Conservation (phyloP, 2,888 invertebrate species). For the Digitonthophagus gazella region DNA sequence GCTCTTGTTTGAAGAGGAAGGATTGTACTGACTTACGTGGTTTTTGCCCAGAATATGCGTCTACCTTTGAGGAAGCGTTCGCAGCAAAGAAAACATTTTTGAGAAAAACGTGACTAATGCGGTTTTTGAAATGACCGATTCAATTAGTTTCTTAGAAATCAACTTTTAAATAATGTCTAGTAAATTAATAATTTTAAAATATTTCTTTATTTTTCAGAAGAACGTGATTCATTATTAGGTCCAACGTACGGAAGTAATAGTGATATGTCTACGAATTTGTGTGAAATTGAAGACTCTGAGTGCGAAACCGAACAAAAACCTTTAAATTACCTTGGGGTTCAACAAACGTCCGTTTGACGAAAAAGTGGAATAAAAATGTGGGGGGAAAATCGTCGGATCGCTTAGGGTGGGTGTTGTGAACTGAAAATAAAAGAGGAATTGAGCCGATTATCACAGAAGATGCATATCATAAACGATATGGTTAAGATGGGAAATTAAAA, state of each 20-base stretch:
- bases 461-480: conserved; percentile 41
- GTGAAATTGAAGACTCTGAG: conserved; percentile 90
- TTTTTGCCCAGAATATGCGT: too few species aligned
- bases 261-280: conserved; percentile 82
- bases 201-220: conserved; percentile 54
- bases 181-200: too few species aligned
- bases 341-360: conserved; percentile 52
- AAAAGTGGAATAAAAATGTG: conserved; percentile 18
- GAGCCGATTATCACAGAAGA: conserved; percentile 40
- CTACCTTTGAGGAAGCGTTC: too few species aligned
- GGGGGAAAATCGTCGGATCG: conserved; percentile 22
- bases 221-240: conserved; percentile 72
- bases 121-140: too few species aligned
- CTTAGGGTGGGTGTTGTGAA: conserved; percentile 5
- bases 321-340: conserved; percentile 48
- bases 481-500: conserved; percentile 5
- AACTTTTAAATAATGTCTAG: too few species aligned
- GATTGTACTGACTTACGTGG: too few species aligned
- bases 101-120: too few species aligned
- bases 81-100: too few species aligned
- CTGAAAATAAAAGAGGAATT: background rate
- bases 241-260: conserved; percentile 72
- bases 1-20: too few species aligned
- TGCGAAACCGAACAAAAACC: conserved; percentile 59
- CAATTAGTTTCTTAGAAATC: too few species aligned